Conservation (phyloP, 1,140 invertebrate species). For the Drosophila auraria region DNA sequence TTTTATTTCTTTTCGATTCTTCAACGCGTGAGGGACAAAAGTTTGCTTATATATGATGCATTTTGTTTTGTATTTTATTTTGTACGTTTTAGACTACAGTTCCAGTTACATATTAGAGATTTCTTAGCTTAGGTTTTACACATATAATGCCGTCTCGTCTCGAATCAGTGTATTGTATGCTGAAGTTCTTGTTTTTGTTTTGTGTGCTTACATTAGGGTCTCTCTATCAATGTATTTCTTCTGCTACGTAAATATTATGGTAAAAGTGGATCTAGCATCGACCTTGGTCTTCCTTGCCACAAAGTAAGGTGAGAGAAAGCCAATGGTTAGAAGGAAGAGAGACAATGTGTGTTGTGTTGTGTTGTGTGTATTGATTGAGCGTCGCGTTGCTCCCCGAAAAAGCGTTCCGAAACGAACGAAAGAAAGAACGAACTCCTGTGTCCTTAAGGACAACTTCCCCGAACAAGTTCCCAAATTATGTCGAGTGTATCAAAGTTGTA, state of each 20-base stretch:
- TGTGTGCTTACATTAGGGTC: not conserved
- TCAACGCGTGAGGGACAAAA: slow-evolving; percentile 47
- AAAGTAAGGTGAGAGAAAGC: too few species aligned
- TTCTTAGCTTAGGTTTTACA: slow-evolving; percentile 32
- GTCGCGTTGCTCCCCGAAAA: too few species aligned
- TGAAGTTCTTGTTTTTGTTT: not conserved
- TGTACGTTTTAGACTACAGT: slow-evolving; percentile 46
- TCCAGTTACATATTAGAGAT: slow-evolving; percentile 41
- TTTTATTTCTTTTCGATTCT: slow-evolving; percentile 50
- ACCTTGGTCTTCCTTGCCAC: slow-evolving; percentile 20
- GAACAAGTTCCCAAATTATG: too few species aligned
- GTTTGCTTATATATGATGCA: slow-evolving; percentile 46
- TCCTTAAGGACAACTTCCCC: too few species aligned
- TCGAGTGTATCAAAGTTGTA: too few species aligned
- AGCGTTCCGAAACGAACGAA: too few species aligned
- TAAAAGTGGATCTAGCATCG: slow-evolving; percentile 11
- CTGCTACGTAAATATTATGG: slow-evolving; percentile 6
- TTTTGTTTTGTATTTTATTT: slow-evolving; percentile 37
- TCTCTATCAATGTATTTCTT: slow-evolving; percentile 8
- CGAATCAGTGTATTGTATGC: not conserved
- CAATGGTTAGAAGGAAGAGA: too few species aligned
- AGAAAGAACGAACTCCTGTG: too few species aligned
- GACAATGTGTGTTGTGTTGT: too few species aligned
- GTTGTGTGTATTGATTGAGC: too few species aligned
- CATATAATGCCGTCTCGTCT: slow-evolving; percentile 27